Evolutionary conservation across 2,888 invertebrate genomes (phyloP), one percentile per base, ranked within the genome.

Genomic region (Anoncus sp.): DNA sequence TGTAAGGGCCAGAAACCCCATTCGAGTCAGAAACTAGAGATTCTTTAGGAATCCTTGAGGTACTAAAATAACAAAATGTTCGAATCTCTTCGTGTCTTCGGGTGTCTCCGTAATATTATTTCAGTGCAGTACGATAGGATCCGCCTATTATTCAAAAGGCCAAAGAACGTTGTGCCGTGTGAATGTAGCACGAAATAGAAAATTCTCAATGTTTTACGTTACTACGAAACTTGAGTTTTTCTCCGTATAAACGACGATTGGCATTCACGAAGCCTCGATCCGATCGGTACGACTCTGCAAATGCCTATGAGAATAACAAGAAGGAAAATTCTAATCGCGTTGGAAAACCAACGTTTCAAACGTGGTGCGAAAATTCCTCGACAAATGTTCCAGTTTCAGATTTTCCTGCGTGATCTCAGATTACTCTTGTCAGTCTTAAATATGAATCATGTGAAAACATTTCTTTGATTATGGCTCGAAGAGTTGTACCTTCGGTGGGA

Each of bases 201-300:
- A 80, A 82, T 81, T 85, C 75, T 16, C 69, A 62, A 74, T 77
- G 82, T 81, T 80, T 82, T 76, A 40, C 77, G 57, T 70, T 51
- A 70, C 81, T 75, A 81, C 79, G 75, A 80, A 81, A 75, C 80
- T 80, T 82, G 79, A 78, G 80, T 80, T 79, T 84, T 70, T 72
- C 77, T 63, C 57, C 53, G 71, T 72, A 62, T 16, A 49, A 74
- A 16, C 12, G 57, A 75, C 80, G 80, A 88, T 88, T 88, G 85
- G 86, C 85, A 88, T 88, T 87, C 88, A 85, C 82, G 62, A 62
- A 81, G 87, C 77, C 82, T 85, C 86, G 87, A 87, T 87, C 85
- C 82, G 88, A 88, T 87, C 80, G 77, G 79, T 81, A 40, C 16
- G 12, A 38, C 22, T n/a, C 38, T 27, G 45, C 24, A 22, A 65